These are phyloP conservation scores for Falco cherrug DNA, from an alignment of 2,797 vertebrate species.

Conservation along the genomic window DNA sequence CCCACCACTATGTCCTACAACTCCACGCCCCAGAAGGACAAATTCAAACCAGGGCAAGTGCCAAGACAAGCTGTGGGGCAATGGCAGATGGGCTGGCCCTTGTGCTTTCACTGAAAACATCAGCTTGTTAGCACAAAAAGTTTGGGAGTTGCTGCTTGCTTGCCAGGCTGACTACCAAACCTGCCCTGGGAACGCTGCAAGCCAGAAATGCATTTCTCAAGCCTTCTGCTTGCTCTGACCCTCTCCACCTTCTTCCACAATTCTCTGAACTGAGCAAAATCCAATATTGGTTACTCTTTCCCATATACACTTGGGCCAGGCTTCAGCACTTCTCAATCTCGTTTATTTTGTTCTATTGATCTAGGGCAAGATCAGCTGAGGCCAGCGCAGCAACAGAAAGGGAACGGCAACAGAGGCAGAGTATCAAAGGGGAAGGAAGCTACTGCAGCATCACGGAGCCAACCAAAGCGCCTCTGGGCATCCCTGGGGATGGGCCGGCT, in stretches of 20 bases:
- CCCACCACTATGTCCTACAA: not conserved
- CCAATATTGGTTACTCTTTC: slow-evolving; percentile 6
- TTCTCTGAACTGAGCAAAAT: not conserved
- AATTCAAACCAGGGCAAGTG: not conserved
- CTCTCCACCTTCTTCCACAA: not conserved
- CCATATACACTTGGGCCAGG: not conserved
- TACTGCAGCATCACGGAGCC: not conserved
- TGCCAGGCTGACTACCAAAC: not conserved
- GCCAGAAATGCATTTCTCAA: not conserved
- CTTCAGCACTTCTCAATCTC: not conserved
- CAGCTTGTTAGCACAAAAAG: not conserved
- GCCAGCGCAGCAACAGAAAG: not conserved
- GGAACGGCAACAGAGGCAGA: not conserved
- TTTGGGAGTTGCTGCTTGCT: not conserved
- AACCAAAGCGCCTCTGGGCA: not conserved
- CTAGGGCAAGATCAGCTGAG: not conserved
- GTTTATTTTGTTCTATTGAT: slow-evolving; percentile 33
- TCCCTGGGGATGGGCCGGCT: not conserved
- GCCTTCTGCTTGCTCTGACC: not conserved
- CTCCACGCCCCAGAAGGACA: not conserved
- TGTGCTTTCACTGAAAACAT: not conserved
- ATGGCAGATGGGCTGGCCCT: not conserved
- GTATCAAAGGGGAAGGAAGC: not conserved
- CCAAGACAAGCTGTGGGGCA: not conserved
- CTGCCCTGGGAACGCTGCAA: not conserved